Evolutionary conservation across 2,797 vertebrate species (phyloP), one percentile per base, ranked within the genome.

Genomic region (Sorex maritimensis): DNA sequence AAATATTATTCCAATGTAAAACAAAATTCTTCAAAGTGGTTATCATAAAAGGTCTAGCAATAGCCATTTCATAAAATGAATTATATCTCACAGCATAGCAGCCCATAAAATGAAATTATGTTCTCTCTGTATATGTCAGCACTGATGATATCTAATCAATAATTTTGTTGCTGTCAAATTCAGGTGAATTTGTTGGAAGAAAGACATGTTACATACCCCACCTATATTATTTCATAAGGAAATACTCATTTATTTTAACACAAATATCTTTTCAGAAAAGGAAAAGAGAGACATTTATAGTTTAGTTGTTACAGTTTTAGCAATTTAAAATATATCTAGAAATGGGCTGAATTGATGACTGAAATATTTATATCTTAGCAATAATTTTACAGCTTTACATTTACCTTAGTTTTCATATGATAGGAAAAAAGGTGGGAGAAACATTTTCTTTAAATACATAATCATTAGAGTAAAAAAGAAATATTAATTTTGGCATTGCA

Each of bases 71-170:
- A 79, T 85, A 89, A 96, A 95, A 97, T 92, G 86, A 95, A 96
- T 95, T 93, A 74, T 91, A 44, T 94, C 81, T 93, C 89, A 88
- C 58, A 92, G 65, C 91, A 92, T 77, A 85, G 55, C 74, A 92
- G 69, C 89, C 79, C 87, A 95, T 96, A 95, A 96, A 97, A 95
- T 88, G 90, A 96, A 96, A 95, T 96, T 84, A 90, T 95, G 74
- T 93, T 89, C 84, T 95, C 75, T 90, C 83, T 34, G 71, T 94
- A 63, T 93, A 88, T 86, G 55, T 92, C 94, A 93, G 84, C 52
- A 75, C 69, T 77, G 46, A 71, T 94, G 89, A 75, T 75, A 93
- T 86, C 89, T 92, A 91, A 96, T 97, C 93, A 94, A 95, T 95
- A 96, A 90, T 30, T 91, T 88, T 81, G 63, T 49, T 65, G 38